Conservation (phyloP, 92 coral and sea anemone genomes). For the Porites cylindrica region DNA sequence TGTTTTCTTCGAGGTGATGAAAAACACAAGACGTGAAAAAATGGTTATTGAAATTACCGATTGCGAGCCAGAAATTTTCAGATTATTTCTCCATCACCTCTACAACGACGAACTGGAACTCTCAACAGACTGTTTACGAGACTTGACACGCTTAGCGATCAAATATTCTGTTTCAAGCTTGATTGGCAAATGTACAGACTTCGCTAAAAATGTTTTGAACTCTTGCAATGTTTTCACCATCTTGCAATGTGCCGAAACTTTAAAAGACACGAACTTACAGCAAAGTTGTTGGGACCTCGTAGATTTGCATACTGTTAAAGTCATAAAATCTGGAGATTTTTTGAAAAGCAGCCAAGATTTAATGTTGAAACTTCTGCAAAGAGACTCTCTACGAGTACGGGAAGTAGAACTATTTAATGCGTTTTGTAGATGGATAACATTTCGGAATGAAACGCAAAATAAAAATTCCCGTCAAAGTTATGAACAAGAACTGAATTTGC, state of each 20-base stretch:
- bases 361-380: conserved; percentile 54
- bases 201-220: conserved; percentile 70
- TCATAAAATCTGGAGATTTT: conserved; percentile 66
- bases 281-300: conserved; percentile 79
- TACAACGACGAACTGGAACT: conserved; percentile 81
- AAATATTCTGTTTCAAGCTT: conserved; percentile 80
- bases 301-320: conserved; percentile 69
- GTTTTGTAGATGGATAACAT: conserved; percentile 69
- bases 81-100: conserved; percentile 77
- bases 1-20: conserved; percentile 77
- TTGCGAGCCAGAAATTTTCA: conserved; percentile 78
- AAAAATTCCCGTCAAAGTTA: background rate
- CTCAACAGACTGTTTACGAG: conserved; percentile 62
- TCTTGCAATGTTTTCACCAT: conserved; percentile 70
- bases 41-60: conserved; percentile 71
- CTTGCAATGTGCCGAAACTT: conserved; percentile 66
- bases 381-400: conserved; percentile 72
- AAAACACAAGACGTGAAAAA: conserved; percentile 53
- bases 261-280: conserved; percentile 70
- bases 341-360: conserved; percentile 52
- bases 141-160: conserved; percentile 75
- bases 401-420: conserved; percentile 80
- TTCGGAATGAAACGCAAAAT: background rate
- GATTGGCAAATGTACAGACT: conserved; percentile 65
- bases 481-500: conserved; percentile 23